Conservation (phyloP, 2,797 vertebrate species). For the Psittacula derbiana region DNA sequence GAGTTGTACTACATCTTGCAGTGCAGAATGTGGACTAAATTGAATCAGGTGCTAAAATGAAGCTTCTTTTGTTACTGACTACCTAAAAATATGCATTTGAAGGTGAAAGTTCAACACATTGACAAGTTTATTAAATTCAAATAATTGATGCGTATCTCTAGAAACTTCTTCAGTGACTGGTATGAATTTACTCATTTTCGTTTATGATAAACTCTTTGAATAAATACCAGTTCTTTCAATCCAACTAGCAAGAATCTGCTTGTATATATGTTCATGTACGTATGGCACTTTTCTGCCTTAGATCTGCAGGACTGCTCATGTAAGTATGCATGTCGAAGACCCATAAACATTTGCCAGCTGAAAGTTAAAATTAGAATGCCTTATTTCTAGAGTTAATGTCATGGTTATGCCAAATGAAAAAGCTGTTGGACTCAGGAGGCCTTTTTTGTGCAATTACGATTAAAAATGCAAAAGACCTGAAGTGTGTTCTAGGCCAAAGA, state of each 20-base stretch:
- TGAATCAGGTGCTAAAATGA: not conserved
- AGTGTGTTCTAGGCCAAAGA: not conserved
- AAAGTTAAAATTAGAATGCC: not conserved
- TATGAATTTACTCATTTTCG: not conserved
- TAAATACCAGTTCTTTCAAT: not conserved
- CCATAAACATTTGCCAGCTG: not conserved
- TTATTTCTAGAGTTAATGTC: not conserved
- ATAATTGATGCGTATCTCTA: not conserved
- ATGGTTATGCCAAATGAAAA: not conserved
- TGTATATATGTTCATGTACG: not conserved
- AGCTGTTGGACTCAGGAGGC: not conserved
- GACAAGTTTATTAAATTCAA: not conserved
- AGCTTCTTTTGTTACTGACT: not conserved
- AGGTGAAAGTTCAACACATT: not conserved
- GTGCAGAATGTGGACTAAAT: not conserved
- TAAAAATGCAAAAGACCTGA: not conserved
- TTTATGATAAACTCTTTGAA: not conserved
- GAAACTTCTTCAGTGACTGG: not conserved
- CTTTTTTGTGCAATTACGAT: not conserved
- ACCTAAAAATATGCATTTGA: not conserved
- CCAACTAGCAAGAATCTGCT: not conserved
- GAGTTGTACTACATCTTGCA: not conserved
- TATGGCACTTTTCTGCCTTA: not conserved
- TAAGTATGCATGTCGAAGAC: not conserved
- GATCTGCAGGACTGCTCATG: not conserved